A percentile compares a stretch with the other conserved stretches of the same genome.
These are phyloP conservation scores for Parazoanthus atlanticus DNA, from an alignment of 92 coral and sea anemone species.

Conservation along the genomic window DNA sequence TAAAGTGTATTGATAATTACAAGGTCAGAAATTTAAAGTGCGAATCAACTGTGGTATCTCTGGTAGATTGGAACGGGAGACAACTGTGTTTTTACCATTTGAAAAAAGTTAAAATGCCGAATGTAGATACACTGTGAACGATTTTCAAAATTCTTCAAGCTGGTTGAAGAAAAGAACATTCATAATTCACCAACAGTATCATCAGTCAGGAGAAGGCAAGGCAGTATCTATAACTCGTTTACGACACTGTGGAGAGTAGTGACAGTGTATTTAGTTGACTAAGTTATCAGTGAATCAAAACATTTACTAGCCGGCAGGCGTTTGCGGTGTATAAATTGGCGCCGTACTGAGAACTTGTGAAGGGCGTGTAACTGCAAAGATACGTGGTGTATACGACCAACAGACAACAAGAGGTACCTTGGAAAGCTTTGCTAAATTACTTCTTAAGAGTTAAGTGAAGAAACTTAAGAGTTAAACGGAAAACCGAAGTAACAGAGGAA, in stretches of 20 bases:
- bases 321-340: not conserved
- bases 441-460: not conserved
- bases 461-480: not conserved
- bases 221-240: not conserved
- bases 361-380: not conserved
- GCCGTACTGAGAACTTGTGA: not conserved
- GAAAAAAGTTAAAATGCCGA: not conserved
- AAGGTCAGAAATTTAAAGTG: not conserved
- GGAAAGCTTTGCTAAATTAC: not conserved
- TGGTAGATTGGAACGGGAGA: not conserved
- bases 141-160: not conserved
- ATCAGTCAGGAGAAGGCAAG: not conserved
- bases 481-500: not conserved
- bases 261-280: constrained; percentile 3
- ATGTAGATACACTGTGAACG: not conserved
- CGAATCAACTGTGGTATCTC: not conserved
- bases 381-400: not conserved
- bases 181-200: not conserved
- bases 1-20: not conserved
- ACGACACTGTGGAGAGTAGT: not conserved
- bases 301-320: constrained; percentile 2
- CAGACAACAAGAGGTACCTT: not conserved
- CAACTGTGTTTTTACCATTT: not conserved
- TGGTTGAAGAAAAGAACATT: not conserved
- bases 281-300: not conserved